Evolutionary conservation across 1,140 invertebrate species (phyloP), one percentile per base, ranked within the genome.

Genomic region (Solenopsis invicta): DNA sequence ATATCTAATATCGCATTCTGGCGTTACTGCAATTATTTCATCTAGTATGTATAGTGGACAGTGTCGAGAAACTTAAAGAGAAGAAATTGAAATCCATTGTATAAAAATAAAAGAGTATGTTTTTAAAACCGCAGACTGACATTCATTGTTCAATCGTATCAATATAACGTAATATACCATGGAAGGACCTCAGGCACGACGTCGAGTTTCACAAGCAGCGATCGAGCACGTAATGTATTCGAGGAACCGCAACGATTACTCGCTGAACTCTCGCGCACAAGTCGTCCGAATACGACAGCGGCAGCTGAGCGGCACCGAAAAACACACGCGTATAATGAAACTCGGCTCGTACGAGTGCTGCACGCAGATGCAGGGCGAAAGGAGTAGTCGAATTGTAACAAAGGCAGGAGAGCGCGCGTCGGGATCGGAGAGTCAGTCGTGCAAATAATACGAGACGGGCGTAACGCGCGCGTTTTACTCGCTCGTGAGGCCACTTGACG

Each of bases 381-480:
- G 52, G 50, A 81, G 61, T 75, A 86, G 34, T 66, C 87, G 75
- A 88, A 88, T 66, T 80, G 85, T 66, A 80, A 88, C 84, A 88
- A 86, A 86, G 75, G 37, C 59, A 29, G 34, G 37, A n/a, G 24
- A 37, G 48, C 48, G 34, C 41, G 64, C 37, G 24, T 29, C 66
- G 41, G 45, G 52, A 29, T 62, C 64, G 21, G 54, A 50, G 37
- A 50, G 37, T 80, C 84, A 45, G 24, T 13, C 18, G 64, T n/a
- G n/a, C 54, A 62, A 81, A 52, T 48, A 62, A 81, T 48, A 37
- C 52, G 71, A 29, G 71, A 29, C 29, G 24, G 52, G 10, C 50
- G 10, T 56, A 45, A 75, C 12, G 54, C 16, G 18, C 66, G 6
- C 24, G 41, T 85, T 77, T 85, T 6, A 48, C 13, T 21, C 67